Evolutionary conservation across 2,888 invertebrate species (phyloP).

Genomic region (Dyspetes luteomarginatus): DNA sequence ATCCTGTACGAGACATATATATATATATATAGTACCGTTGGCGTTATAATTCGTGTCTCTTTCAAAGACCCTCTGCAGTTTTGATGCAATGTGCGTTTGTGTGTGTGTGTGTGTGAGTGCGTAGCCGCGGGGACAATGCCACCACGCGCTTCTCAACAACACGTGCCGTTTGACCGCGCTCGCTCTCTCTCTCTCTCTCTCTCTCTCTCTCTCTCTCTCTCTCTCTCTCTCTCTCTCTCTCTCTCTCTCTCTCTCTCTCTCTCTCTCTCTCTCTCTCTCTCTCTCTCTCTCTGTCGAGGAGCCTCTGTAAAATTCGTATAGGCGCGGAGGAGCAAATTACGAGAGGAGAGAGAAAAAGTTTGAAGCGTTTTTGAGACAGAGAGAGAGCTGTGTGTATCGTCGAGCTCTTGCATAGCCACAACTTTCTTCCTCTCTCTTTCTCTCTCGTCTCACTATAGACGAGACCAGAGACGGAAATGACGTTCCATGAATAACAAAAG

Average conservation of each 20-base stretch:
- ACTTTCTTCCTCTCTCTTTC: conserved; percentile 44
- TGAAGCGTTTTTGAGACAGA: conserved; percentile 47
- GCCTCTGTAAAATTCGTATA: conserved; percentile 58
- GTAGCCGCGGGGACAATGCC: conserved; percentile 51
- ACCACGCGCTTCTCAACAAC: conserved; percentile 65
- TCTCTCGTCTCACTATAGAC: conserved; percentile 54
- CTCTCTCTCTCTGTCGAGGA: too few species aligned
- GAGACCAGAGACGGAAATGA: conserved; percentile 75
- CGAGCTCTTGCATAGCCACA: conserved; percentile 26
- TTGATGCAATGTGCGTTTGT: not conserved
- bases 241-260: too few species aligned
- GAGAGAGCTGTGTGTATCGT: conserved; percentile 32
- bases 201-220: too few species aligned
- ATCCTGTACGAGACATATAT: not conserved
- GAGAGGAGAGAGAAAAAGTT: conserved; percentile 8
- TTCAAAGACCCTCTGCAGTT: conserved; percentile 28
- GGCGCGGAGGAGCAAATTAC: conserved; percentile 10
- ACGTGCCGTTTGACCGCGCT: conserved; percentile 78
- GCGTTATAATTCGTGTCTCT: conserved; percentile 42
- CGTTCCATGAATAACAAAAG: conserved; percentile 76
- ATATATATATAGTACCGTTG: conserved; percentile 18
- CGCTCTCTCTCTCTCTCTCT: too few species aligned
- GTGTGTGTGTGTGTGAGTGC: not conserved
- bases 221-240: too few species aligned
- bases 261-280: too few species aligned